Evolutionary conservation across 2,888 invertebrate species (phyloP), one percentile per base, ranked within the genome.

Genomic region (Laothoe populi): DNA sequence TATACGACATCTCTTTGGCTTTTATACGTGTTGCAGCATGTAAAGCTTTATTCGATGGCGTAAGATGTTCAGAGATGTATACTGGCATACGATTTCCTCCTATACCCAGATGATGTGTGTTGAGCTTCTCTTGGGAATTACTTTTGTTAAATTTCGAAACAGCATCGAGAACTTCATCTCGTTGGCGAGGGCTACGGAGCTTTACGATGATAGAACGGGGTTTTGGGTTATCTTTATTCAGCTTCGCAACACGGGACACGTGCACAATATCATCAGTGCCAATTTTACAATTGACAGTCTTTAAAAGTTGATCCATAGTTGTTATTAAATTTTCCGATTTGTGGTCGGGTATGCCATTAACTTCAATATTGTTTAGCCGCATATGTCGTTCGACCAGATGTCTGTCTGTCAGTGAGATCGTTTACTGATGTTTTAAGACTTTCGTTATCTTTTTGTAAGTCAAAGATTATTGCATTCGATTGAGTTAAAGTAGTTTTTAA

Each of bases 21-120:
- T 46, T 46, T 46, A 46, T 46, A 23, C 46, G 46, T 23, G 46
- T 21, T 23, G 46, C 46, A 46, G 46, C 46, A 46, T 46, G 46
- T 8, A 46, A n/a, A 46, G 46, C 46, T 23, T 46, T 46, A 23
- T 46, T 46, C 16, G 46, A 19, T 23, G 46, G 46, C 23, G 46
- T 10, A 1, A 46, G 11, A 46, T 46, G 46, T 23, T 46, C 46
- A 19, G 46, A 46, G 11, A 46, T 11, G 23, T 23, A 46, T 1
- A 46, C 23, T 46, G 46, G 46, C 46, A 8, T 46, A 8, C 23
- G 19, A 23, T 7, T 7, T 0, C 46, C 46, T 19, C 21, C 23
- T 11, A 46, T 19, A 2, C 46, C 46, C 19, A 46, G 46, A 23
- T 46, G 23, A 19, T 23, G 23, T 46, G 21, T 13, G 4, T 13